Conservation (phyloP, 2,113 vertebrate genomes). For the Puma concolor region DNA sequence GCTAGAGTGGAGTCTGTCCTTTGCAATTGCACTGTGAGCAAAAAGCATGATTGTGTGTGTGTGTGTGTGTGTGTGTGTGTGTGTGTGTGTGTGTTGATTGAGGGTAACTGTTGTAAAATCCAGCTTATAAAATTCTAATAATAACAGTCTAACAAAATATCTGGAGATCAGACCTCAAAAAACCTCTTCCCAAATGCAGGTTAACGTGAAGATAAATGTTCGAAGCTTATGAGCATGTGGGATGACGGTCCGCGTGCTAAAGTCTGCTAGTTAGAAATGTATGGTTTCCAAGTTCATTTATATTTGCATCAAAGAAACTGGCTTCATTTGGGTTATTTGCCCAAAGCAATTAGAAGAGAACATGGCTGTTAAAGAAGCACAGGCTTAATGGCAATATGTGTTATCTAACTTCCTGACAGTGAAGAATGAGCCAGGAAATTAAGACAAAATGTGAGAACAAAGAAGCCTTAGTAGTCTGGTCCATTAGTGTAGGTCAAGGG, state of each 20-base stretch:
- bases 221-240: background rate
- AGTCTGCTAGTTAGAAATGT: background rate
- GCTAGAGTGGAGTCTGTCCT: background rate
- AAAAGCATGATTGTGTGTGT: background rate
- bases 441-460: slow-evolving; percentile 62
- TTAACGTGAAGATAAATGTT: background rate
- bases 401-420: slow-evolving; percentile 72
- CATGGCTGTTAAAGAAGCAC: background rate
- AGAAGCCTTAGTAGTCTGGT: background rate
- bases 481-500: background rate
- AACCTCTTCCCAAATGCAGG: background rate
- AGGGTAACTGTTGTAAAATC: background rate
- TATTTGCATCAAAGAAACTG: slow-evolving; percentile 2
- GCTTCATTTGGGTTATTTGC: slow-evolving; percentile 27
- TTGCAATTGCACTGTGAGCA: background rate
- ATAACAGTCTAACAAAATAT: background rate
- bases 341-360: slow-evolving; percentile 50
- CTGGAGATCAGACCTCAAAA: background rate
- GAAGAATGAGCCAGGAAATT: slow-evolving; percentile 69
- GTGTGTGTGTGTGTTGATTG: background rate
- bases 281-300: background rate
- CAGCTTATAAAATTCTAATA: background rate
- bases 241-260: background rate
- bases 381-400: slow-evolving; percentile 25
- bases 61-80: background rate